phyloP scores from a whole-genome alignment of 2,888 invertebrate species.

The Raillietiella orientalis region DNA sequence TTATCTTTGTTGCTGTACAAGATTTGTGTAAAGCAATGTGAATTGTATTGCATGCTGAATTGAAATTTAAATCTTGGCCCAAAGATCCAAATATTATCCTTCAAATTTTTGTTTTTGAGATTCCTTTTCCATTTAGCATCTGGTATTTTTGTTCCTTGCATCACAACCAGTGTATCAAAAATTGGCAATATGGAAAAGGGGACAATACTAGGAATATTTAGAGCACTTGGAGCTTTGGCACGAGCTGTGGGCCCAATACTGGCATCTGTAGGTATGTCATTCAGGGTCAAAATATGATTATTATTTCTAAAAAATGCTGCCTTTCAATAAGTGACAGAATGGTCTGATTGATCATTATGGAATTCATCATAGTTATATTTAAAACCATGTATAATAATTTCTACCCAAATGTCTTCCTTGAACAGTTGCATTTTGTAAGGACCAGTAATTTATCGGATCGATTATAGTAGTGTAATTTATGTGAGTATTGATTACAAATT shows the following conservation, averaged over 20 bases:
- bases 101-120: neutral
- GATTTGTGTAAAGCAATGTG: slow-evolving; percentile 4
- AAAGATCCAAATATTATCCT: slow-evolving; percentile 1
- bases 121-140: slow-evolving; percentile 14
- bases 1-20: slow-evolving; percentile 4
- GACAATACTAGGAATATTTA: slow-evolving; percentile 63
- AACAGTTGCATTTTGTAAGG: no score
- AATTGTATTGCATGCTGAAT: neutral
- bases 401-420: no score
- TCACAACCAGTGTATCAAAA: slow-evolving; percentile 67
- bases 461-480: no score
- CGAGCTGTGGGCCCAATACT: slow-evolving; percentile 66
- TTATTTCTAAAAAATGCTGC: no score
- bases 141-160: slow-evolving; percentile 64
- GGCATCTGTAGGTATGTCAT: slow-evolving; percentile 34
- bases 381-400: no score
- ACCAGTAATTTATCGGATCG: no score
- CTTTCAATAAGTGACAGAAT: no score
- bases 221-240: slow-evolving; percentile 76
- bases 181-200: slow-evolving; percentile 60
- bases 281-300: no score
- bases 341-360: no score
- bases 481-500: slow-evolving; percentile 9
- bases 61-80: slow-evolving; percentile 32
- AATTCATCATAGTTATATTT: no score